Evolutionary conservation across 2,113 vertebrate genomes (phyloP), one percentile per base, ranked within the genome.

Genomic region (Cynopterus brachyotis): DNA sequence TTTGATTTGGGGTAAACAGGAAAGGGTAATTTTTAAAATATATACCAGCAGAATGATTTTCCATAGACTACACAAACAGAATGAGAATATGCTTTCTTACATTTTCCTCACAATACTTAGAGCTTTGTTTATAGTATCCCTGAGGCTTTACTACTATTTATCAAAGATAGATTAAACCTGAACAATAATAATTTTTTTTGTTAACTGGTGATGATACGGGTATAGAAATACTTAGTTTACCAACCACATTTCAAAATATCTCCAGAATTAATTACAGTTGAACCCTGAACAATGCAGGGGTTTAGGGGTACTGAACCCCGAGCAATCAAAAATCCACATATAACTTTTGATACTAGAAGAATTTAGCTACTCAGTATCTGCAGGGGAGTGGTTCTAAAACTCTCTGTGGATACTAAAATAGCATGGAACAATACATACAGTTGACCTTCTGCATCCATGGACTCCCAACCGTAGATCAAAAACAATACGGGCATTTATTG

Each of bases 161-260:
- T 45, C 89, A 80, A 82, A 83, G 17, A 57, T 83, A 82, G 42
- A 87, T 20, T 84, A 91, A 95, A 60, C 37, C 28, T 50, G 5
- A 93, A 47, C 4, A 94, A 81, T 22, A 32, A 79, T 40, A 91
- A 66, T 35, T 87, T 70, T 66, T 50, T 87, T 80, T 72, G 82
- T 81, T 67, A 67, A 78, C 28, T 90, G 13, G 3, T 30, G 1
- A 82, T 30, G 1, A 82, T 5, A 30, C 37, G 0, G 30, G 19
- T 16, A 85, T 3, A 80, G 8, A 22, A 94, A 72, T n/a, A 73
- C 24, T 89, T 81, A 91, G 47, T 83, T 91, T 84, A 87, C 32
- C 55, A 86, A 92, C 7, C 42, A 96, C n/a, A 90, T 70, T 91
- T 91, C 24, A 88, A 79, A 95, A 67, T 89, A 72, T 57, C 50